Conservation (phyloP, 37 sponge, comb jelly and placozoan species). For the Geodia barretti region DNA sequence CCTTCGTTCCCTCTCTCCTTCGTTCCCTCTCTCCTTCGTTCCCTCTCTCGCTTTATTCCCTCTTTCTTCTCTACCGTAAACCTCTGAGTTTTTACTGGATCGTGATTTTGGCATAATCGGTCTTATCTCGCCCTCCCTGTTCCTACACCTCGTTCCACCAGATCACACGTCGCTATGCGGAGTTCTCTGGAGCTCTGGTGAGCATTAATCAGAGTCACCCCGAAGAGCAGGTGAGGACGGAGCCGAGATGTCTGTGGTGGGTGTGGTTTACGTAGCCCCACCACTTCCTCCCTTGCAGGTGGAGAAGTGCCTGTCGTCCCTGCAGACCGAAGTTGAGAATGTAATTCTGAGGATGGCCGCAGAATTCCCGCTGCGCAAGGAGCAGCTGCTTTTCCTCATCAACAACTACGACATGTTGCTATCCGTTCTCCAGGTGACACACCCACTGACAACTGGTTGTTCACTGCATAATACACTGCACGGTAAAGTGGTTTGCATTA, state of each 20-base stretch:
- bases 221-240: constrained; percentile 70
- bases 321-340: constrained; percentile 96
- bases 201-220: constrained; percentile 90
- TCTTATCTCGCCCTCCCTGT: no score
- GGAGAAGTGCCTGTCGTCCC: constrained; percentile 60
- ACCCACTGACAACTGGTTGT: no score
- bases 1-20: no score
- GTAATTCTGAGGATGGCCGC: constrained; percentile 93
- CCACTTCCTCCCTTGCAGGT: constrained; percentile 41
- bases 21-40: no score
- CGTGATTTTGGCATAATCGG: no score
- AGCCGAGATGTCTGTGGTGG: neutral
- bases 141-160: no score
- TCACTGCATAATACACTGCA: no score
- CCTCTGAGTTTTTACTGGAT: no score
- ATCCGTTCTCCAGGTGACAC: constrained; percentile 83
- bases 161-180: constrained; percentile 96
- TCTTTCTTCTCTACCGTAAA: no score
- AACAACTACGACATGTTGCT: constrained; percentile 99
- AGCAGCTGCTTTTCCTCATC: constrained; percentile 98
- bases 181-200: constrained; percentile 95
- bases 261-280: neutral
- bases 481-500: no score
- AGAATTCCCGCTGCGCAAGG: constrained; percentile 90
- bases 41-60: no score